These are phyloP conservation scores for Urocolius indicus DNA, from an alignment of 2,113 vertebrate genomes.

Conservation along the genomic window DNA sequence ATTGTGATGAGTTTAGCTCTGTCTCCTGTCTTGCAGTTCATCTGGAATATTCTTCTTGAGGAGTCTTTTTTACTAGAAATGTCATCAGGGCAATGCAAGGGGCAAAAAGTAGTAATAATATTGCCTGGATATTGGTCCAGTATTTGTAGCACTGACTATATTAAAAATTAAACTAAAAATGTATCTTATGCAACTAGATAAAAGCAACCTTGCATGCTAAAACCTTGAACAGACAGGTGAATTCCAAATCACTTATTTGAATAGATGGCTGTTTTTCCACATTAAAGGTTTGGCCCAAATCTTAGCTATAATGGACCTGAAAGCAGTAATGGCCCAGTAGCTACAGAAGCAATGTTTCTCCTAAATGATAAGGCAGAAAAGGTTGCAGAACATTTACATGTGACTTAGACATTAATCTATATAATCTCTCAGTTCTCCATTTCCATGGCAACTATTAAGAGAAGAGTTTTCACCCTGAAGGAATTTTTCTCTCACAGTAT, in stretches of 20 bases:
- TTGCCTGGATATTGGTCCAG: not conserved
- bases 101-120: not conserved
- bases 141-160: not conserved
- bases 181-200: not conserved
- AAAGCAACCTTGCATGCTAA: not conserved
- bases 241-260: not conserved
- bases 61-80: not conserved
- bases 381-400: not conserved
- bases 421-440: not conserved
- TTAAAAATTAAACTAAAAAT: slow-evolving; percentile 2
- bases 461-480: slow-evolving; percentile 18
- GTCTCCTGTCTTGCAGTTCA: not conserved
- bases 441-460: slow-evolving; percentile 42
- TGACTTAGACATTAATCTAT: slow-evolving; percentile 21
- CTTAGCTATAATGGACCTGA: not conserved
- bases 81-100: not conserved
- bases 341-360: not conserved
- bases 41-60: not conserved
- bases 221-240: not conserved
- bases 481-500: not conserved
- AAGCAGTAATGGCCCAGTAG: not conserved
- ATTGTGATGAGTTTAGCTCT: not conserved
- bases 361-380: not conserved
- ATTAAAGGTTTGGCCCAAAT: slow-evolving; percentile 9
- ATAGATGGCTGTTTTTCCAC: not conserved